Conservation (phyloP, 2,797 vertebrate genomes). For the Bovichtus diacanthus region DNA sequence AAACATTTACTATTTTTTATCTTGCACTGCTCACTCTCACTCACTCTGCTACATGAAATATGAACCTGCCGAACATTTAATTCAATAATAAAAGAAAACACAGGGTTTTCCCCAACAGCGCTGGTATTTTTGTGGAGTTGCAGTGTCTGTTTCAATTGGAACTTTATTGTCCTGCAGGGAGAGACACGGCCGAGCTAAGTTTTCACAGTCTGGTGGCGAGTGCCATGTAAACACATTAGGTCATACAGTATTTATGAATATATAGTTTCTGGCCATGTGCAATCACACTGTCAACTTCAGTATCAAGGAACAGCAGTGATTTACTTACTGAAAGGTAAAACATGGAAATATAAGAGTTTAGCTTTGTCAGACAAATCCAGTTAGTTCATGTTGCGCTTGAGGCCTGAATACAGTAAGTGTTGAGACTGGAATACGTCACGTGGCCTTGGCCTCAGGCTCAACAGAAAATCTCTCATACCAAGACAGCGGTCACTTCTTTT, state of each 20-base stretch:
- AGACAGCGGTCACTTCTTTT: not conserved
- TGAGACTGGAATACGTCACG: slow-evolving; percentile 4
- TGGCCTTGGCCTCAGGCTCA: not conserved
- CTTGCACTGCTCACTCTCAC: slow-evolving; percentile 37
- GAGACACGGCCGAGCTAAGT: slow-evolving; percentile 50
- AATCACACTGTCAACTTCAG: slow-evolving; percentile 35
- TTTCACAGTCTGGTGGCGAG: slow-evolving; percentile 64
- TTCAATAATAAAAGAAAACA: slow-evolving; percentile 76
- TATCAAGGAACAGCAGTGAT: slow-evolving; percentile 16
- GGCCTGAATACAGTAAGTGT: not conserved
- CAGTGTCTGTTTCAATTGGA: slow-evolving; percentile 61
- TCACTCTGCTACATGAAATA: slow-evolving; percentile 47
- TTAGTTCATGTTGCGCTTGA: not conserved
- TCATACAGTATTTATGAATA: slow-evolving; percentile 58
- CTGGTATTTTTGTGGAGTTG: slow-evolving; percentile 40
- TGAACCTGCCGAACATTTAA: slow-evolving; percentile 64
- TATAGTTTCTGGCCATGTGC: slow-evolving; percentile 56
- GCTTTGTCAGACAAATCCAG: not conserved
- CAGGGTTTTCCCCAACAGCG: slow-evolving; percentile 54
- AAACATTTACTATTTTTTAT: slow-evolving; percentile 64
- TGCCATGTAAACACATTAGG: slow-evolving; percentile 66
- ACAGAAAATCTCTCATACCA: not conserved
- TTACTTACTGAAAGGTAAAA: slow-evolving; percentile 11
- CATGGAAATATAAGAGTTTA: slow-evolving; percentile 19
- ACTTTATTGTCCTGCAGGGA: slow-evolving; percentile 68